A percentile compares a stretch with the other conserved stretches of the same genome.
phyloP scores from a whole-genome alignment of 2,797 vertebrate species.

The Decapterus maruadsi region DNA sequence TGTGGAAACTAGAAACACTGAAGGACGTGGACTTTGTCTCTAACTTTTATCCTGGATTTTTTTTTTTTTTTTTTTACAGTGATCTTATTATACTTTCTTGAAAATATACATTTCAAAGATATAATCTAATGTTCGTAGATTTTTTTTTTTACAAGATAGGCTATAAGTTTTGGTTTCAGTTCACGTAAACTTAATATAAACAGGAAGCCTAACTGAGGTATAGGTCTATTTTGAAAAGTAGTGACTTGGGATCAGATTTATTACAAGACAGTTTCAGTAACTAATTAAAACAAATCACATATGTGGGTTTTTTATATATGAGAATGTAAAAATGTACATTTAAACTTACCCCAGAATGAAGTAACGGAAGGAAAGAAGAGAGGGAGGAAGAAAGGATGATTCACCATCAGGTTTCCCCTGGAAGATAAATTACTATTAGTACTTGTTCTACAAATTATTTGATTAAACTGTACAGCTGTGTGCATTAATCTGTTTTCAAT shows the following conservation, averaged over 20 bases:
- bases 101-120: neutral
- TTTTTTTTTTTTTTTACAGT: neutral
- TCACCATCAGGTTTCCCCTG: too few relatives aligned
- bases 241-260: neutral
- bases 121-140: neutral
- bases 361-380: too few relatives aligned
- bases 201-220: neutral
- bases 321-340: neutral
- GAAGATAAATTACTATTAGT: too few relatives aligned
- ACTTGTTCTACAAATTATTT: too few relatives aligned
- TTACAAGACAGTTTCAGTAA: neutral
- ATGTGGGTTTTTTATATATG: too few relatives aligned
- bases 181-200: neutral
- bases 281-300: neutral
- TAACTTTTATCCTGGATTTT: neutral
- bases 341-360: neutral
- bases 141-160: neutral
- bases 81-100: neutral
- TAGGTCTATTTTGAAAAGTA: neutral
- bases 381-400: too few relatives aligned
- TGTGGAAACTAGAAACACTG: constrained; percentile 48
- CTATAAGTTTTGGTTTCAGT: neutral
- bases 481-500: neutral
- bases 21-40: neutral
- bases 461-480: too few relatives aligned